Conservation (phyloP, 2,113 vertebrate species). For the Apaloderma vittatum region DNA sequence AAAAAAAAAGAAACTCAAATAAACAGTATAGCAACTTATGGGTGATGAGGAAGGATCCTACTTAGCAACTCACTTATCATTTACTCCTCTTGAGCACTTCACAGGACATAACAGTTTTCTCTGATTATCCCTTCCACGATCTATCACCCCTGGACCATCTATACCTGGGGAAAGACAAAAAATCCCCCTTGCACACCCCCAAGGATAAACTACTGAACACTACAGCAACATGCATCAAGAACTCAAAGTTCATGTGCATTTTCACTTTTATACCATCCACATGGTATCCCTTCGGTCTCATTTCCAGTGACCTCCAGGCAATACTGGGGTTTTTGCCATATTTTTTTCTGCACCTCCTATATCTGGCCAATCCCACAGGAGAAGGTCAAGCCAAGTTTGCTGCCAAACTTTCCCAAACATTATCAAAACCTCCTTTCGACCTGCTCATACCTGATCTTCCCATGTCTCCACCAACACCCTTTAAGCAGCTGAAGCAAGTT, state of each 20-base stretch:
- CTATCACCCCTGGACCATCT: neutral
- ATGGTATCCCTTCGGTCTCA: neutral
- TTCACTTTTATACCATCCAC: neutral
- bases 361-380: fast-evolving
- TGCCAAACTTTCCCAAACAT: neutral
- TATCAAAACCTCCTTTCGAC: neutral
- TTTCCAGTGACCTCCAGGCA: neutral
- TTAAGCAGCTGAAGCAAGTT: neutral
- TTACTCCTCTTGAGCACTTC: neutral
- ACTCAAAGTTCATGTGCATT: neutral
- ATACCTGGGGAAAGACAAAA: neutral
- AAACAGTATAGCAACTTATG: neutral
- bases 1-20: neutral
- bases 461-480: neutral
- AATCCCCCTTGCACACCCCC: neutral
- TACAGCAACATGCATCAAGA: neutral
- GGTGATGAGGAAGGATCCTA: neutral
- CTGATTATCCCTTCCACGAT: neutral
- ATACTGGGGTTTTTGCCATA: neutral
- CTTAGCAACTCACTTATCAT: neutral
- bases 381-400: neutral
- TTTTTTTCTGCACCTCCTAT: neutral
- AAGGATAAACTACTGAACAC: neutral
- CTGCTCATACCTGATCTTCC: neutral
- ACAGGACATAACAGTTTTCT: neutral